Conservation (phyloP, 2,797 vertebrate species). For the Moxostoma hubbsi region DNA sequence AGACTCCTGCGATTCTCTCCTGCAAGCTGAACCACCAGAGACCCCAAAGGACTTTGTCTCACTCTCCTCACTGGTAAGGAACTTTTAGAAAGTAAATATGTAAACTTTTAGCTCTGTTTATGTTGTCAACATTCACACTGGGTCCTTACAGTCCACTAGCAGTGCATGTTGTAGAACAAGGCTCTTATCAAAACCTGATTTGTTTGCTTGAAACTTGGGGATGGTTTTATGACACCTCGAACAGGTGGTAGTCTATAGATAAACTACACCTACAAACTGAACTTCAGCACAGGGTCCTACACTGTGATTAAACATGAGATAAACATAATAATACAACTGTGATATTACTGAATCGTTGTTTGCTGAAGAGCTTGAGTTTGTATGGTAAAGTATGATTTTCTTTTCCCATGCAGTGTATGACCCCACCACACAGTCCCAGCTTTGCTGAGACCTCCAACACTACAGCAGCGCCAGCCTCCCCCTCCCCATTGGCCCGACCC, state of each 20-base stretch:
- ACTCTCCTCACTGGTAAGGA: conserved; percentile 89
- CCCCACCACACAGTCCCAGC: conserved; percentile 95
- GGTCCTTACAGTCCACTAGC: not conserved
- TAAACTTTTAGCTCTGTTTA: conserved; percentile 39
- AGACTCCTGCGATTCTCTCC: conserved; percentile 89
- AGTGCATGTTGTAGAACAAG: conserved; percentile 5
- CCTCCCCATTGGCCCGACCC: conserved; percentile 49
- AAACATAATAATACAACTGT: conserved; percentile 5
- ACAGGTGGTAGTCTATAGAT: conserved; percentile 60
- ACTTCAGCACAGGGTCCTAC: conserved; percentile 59
- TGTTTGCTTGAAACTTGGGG: conserved; percentile 54
- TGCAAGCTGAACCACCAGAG: conserved; percentile 76
- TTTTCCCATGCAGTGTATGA: conserved; percentile 87
- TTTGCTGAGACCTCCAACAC: conserved; percentile 78
- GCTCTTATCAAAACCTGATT: conserved; percentile 38
- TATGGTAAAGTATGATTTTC: not conserved
- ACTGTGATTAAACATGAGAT: conserved; percentile 40
- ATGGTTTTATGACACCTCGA: conserved; percentile 54
- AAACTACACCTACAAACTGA: conserved; percentile 56
- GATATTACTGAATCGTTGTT: not conserved
- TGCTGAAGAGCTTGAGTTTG: not conserved
- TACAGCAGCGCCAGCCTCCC: conserved; percentile 42
- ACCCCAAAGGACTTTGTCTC: conserved; percentile 87
- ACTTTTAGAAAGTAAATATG: conserved; percentile 8
- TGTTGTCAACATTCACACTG: conserved; percentile 38